These are phyloP conservation scores for Amyelois transitella DNA, from an alignment of 1,140 invertebrate genomes.

Conservation along the genomic window DNA sequence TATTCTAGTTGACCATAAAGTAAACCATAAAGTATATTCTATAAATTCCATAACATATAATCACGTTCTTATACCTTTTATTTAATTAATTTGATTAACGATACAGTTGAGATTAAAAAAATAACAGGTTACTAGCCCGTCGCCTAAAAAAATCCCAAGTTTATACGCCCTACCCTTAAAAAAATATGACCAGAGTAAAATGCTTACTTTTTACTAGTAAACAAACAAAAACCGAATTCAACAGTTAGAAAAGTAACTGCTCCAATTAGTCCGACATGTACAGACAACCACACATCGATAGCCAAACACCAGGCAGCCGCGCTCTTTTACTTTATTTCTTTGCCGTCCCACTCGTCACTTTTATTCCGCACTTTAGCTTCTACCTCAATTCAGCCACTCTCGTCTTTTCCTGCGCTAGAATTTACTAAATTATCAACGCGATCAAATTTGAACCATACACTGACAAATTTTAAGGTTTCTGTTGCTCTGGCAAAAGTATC, in stretches of 20 bases:
- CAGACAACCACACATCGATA: background rate
- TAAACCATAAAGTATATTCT: too few relatives aligned
- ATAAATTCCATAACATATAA: too few relatives aligned
- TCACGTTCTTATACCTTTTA: too few relatives aligned
- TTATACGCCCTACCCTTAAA: too few relatives aligned
- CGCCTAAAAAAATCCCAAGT: too few relatives aligned
- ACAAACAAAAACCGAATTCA: constrained; percentile 13
- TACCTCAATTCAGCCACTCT: constrained; percentile 65
- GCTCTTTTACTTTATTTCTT: constrained; percentile 59
- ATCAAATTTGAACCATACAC: constrained; percentile 18
- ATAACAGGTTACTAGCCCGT: too few relatives aligned
- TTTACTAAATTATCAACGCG: constrained; percentile 31
- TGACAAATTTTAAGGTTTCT: constrained; percentile 6
- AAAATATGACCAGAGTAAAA: too few relatives aligned
- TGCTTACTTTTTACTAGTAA: too few relatives aligned
- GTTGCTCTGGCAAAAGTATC: constrained; percentile 6
- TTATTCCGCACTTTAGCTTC: constrained; percentile 66
- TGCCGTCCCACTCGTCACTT: constrained; percentile 57
- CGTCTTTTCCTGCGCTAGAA: constrained; percentile 57
- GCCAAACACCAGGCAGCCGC: constrained; percentile 2
- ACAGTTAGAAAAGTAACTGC: constrained; percentile 27
- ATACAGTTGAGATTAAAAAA: too few relatives aligned
- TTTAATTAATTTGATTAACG: too few relatives aligned
- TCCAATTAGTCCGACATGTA: constrained; percentile 9
- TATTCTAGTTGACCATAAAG: too few relatives aligned